Evolutionary conservation across 2,888 invertebrate species (phyloP), one percentile per base, ranked within the genome.

Genomic region (Sipha maydis): DNA sequence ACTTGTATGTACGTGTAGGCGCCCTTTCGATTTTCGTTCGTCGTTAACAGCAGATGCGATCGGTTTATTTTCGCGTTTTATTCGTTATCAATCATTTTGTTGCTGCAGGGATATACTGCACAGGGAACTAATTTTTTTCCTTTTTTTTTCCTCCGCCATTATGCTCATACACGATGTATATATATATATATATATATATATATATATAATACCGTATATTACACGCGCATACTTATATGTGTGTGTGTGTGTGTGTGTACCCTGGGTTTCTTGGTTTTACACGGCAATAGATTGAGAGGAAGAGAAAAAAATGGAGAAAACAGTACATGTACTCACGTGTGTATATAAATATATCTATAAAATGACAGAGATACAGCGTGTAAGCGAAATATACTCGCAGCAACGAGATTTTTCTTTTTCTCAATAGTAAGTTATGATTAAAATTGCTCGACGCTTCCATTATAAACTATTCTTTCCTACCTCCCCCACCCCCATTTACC

Each of bases 391-490:
- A 25, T n/a, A 11, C 69, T 21, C n/a, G 1, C 11, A 69, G 28
- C 11, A 69, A 17, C 54, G 28, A 54, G 54, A 28, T 28, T 3
- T 77, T 28, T 14, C 0, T 54, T 28, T 28, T 54, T 61, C 31
- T 19, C 79, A 61, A 34, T 34, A 25, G 79, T 61, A 79, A 61
- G 79, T 79, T 79, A 79, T 61, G 79, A 79, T 79, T 61, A 79
- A 34, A 61, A 79, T 61, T 79, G 34, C 61, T 1, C 79, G 25
- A 61, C 61, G 11, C 61, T 79, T 79, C 61, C 79, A 61, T 79
- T 61, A 79, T 21, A 34, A 61, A 34, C 34, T 54, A 54, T 54
- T 48, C 17, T n/a, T 9, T 19, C 31, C 48, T 48, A 5, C 48
- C 14, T 14, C 14, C 48, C 11, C 41, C 41, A n/a, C 14, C n/a